A percentile compares a stretch with the other conserved stretches of the same genome.
Conservation (phyloP, 1,140 invertebrate genomes). For the Neodiprion fabricii region DNA sequence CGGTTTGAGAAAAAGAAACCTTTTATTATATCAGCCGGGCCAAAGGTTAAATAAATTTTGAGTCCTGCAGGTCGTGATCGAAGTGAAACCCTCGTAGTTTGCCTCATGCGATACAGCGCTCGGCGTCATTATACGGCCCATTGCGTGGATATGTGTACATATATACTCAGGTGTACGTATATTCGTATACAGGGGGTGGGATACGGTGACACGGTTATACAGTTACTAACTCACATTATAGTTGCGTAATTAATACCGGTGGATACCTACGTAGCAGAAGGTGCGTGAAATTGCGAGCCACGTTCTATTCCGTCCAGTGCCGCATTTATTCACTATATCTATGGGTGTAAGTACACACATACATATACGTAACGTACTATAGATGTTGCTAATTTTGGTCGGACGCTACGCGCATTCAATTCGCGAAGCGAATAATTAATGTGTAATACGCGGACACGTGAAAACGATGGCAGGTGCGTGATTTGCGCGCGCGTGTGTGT, state of each 20-base stretch:
- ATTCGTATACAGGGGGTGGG: not conserved
- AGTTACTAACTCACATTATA: not conserved
- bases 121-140: too few species aligned
- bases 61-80: too few species aligned
- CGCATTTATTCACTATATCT: not conserved
- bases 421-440: not conserved
- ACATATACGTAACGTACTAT: too few species aligned
- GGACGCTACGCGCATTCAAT: not conserved
- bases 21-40: too few species aligned
- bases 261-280: not conserved
- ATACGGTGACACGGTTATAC: not conserved
- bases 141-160: too few species aligned
- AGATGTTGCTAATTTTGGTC: not conserved
- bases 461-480: not conserved
- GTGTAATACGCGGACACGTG: not conserved
- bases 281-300: not conserved
- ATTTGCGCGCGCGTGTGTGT: too few species aligned
- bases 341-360: too few species aligned
- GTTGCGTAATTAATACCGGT: not conserved
- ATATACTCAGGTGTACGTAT: too few species aligned
- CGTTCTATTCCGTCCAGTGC: slow-evolving; percentile 1
- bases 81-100: too few species aligned
- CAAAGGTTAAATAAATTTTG: too few species aligned
- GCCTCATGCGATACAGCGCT: too few species aligned
- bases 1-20: too few species aligned